Evolutionary conservation across 2,113 vertebrate species (phyloP).

Genomic region (Chloropsis cyanopogon): DNA sequence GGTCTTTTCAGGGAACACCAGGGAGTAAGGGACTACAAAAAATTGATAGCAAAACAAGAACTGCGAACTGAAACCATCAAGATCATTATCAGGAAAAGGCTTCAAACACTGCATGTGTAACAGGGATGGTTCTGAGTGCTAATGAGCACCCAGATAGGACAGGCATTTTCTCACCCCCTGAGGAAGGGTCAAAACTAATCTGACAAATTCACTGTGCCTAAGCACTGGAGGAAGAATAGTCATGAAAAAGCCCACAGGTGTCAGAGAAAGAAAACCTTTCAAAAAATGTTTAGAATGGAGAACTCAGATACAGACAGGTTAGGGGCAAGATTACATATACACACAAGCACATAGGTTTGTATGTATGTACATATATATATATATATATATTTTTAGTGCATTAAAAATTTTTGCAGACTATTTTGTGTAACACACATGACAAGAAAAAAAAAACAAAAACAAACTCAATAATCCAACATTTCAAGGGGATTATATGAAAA

Average conservation of each 20-base stretch:
- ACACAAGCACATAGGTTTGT: background rate
- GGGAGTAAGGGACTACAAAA: constrained; percentile 41
- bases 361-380: rapidly evolving
- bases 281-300: background rate
- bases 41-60: constrained; percentile 43
- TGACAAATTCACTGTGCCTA: constrained; percentile 23
- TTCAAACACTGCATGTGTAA: constrained; percentile 46
- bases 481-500: background rate
- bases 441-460: background rate
- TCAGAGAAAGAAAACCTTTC: constrained; percentile 5
- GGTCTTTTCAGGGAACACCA: background rate
- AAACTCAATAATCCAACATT: background rate
- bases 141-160: constrained; percentile 52
- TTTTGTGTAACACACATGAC: background rate
- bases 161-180: constrained; percentile 10
- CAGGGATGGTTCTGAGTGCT: constrained; percentile 13
- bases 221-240: background rate
- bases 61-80: constrained; percentile 39
- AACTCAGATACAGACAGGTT: background rate
- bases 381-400: too few relatives aligned
- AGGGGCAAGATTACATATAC: background rate
- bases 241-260: constrained; percentile 25
- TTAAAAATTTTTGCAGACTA: background rate
- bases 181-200: constrained; percentile 47
- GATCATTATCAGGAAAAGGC: constrained; percentile 55